Evolutionary conservation across 2,888 invertebrate species (phyloP), one percentile per base, ranked within the genome.

Genomic region (Drosophila koepferae): DNA sequence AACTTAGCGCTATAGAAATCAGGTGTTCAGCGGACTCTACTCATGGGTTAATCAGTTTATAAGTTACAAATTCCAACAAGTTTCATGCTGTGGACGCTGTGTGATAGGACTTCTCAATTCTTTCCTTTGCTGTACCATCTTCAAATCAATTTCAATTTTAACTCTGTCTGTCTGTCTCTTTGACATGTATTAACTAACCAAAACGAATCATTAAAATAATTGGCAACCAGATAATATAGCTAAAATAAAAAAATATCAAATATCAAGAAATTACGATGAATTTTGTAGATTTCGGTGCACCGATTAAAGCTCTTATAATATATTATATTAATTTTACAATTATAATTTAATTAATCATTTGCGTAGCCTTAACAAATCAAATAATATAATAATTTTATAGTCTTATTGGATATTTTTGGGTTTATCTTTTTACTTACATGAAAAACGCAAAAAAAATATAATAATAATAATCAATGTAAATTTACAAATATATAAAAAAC

Each of bases 361-460:
- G 20, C 16, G 1, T 41, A 38, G 23, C 14, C 23, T 6, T 28
- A 14, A 20, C 18, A 14, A 18, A 23, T 38, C 40, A 18, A 18
- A 31, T 31, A 41, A 34, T 58, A 34, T 18, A 18, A 65, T 34
- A 12, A 51, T 64, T 36, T 68, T 12, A 20, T 77, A 77, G 68
- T 80, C 78, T 80, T 82, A 77, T 82, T 81, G 77, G 60, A 77
- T 82, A 77, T 81, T 79, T 83, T 81, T 90, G 83, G 84, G 82
- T 81, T 86, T 80, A 86, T 88, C 89, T 87, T 89, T 89, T 91
- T 90, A 90, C 88, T 91, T 91, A 90, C 91, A 90, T 89, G 91
- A 44, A 14, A 63, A 12, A 63, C 18, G 16, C 48, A 20, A n/a
- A 60, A 31, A 51, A n/a, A 14, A 20, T 43, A 16, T 20, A 20